A percentile compares a stretch with the other conserved stretches of the same genome.
Conservation (phyloP, 2,888 invertebrate species). For the Meghimatium bilineatum region DNA sequence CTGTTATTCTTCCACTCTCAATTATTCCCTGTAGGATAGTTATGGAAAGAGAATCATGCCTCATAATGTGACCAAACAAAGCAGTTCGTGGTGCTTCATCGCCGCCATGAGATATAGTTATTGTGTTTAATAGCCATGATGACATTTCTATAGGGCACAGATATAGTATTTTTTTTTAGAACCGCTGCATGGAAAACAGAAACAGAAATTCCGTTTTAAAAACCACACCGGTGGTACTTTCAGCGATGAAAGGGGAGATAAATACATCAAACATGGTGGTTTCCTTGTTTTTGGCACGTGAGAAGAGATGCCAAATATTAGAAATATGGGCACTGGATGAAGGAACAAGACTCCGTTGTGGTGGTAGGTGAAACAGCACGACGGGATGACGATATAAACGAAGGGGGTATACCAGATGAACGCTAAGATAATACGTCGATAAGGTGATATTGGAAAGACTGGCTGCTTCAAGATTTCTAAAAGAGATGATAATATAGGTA, state of each 20-base stretch:
- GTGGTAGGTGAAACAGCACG: background rate
- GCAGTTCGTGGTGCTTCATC: no score
- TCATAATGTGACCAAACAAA: no score
- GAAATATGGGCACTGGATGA: background rate
- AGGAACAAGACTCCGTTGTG: background rate
- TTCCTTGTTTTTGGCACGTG: background rate
- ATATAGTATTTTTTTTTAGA: no score
- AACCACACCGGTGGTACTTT: background rate
- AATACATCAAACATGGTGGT: slow-evolving; percentile 18
- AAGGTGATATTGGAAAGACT: background rate
- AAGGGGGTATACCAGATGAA: background rate
- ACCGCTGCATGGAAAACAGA: background rate
- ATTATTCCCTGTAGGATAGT: no score
- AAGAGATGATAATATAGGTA: background rate
- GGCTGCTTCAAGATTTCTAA: background rate
- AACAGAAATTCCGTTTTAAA: background rate
- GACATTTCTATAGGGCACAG: no score
- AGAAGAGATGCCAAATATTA: background rate
- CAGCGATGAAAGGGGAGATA: slow-evolving; percentile 26
- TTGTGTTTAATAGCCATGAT: no score
- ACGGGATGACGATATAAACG: background rate
- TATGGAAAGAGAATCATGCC: no score
- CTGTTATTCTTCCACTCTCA: no score
- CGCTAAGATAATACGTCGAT: background rate
- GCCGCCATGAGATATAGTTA: no score